Evolutionary conservation across 23 tunicate species (phyloP).

Genomic region (Styela clava): DNA sequence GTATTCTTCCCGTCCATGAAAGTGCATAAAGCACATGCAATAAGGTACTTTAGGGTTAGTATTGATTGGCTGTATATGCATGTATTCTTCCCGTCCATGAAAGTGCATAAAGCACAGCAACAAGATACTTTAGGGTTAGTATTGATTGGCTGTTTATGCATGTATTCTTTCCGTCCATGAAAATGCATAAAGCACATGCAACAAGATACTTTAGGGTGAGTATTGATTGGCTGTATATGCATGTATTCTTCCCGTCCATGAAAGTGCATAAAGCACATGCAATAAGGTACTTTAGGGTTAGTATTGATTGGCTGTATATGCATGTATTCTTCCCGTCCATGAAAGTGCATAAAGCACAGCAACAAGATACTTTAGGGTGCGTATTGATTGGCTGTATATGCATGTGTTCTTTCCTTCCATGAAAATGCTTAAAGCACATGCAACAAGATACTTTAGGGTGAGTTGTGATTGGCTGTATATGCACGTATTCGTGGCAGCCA

Average conservation of each 20-base stretch:
- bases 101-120: slow-evolving; percentile 79
- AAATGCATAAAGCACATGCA: slow-evolving; percentile 85
- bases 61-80: too few species aligned
- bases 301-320: slow-evolving; percentile 20
- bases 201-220: slow-evolving; percentile 88
- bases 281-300: slow-evolving; percentile 86
- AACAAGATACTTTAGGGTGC: slow-evolving; percentile 88
- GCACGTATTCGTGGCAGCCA: too few species aligned
- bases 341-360: slow-evolving; percentile 79
- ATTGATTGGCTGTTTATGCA: too few species aligned
- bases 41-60: slow-evolving; percentile 85
- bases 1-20: too few species aligned
- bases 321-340: too few species aligned
- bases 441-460: slow-evolving; percentile 93
- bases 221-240: too few species aligned
- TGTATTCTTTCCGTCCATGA: too few species aligned
- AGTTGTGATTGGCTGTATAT: slow-evolving; percentile 16
- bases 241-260: too few species aligned
- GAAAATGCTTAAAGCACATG: slow-evolving; percentile 75
- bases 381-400: slow-evolving; percentile 20
- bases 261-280: slow-evolving; percentile 85
- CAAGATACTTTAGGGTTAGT: slow-evolving; percentile 88
- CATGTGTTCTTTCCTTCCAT: too few species aligned
- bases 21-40: slow-evolving; percentile 82
- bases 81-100: too few species aligned